Conservation (phyloP, 2,888 invertebrate species). For the Drosophila kanekoi region DNA sequence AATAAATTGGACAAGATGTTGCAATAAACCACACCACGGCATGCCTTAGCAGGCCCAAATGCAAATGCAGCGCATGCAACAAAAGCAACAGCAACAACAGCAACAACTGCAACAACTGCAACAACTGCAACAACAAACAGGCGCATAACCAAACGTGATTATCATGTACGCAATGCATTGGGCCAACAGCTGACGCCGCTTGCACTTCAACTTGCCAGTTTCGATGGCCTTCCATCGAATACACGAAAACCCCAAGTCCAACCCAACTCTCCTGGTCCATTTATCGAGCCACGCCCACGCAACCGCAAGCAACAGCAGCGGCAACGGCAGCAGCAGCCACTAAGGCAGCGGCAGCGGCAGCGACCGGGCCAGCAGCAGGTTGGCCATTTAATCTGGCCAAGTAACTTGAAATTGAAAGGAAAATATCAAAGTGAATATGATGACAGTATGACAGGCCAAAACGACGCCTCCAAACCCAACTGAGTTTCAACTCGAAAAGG, state of each 20-base stretch:
- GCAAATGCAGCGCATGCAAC: slow-evolving; percentile 64
- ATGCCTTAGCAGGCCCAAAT: slow-evolving; percentile 56
- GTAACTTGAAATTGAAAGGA: slow-evolving; percentile 73
- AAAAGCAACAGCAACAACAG: slow-evolving; percentile 26
- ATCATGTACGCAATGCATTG: slow-evolving; percentile 66
- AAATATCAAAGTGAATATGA: slow-evolving; percentile 79
- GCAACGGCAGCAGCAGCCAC: slow-evolving; percentile 4
- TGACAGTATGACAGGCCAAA: slow-evolving; percentile 42
- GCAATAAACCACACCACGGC: slow-evolving; percentile 77
- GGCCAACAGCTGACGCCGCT: slow-evolving; percentile 73
- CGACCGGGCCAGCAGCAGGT: slow-evolving; percentile 27
- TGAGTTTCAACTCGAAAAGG: slow-evolving; percentile 6
- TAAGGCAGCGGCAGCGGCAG: slow-evolving; percentile 19
- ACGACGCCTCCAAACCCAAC: slow-evolving; percentile 28
- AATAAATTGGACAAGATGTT: slow-evolving; percentile 83
- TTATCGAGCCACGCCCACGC: slow-evolving; percentile 34
- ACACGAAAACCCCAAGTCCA: slow-evolving; percentile 3
- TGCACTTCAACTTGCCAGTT: slow-evolving; percentile 36
- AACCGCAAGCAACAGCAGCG: slow-evolving; percentile 49
- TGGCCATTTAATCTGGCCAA: slow-evolving; percentile 75
- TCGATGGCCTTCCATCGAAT: slow-evolving; percentile 23
- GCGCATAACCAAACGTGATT: slow-evolving; percentile 68
- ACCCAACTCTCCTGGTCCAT: slow-evolving; percentile 4
- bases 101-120: slow-evolving; percentile 29
- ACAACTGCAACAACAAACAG: slow-evolving; percentile 30